Percentiles rank a stretch among this genome's conserved stretches.
Conservation (phyloP, 2,113 vertebrate species). For the Phocoena sinus region DNA sequence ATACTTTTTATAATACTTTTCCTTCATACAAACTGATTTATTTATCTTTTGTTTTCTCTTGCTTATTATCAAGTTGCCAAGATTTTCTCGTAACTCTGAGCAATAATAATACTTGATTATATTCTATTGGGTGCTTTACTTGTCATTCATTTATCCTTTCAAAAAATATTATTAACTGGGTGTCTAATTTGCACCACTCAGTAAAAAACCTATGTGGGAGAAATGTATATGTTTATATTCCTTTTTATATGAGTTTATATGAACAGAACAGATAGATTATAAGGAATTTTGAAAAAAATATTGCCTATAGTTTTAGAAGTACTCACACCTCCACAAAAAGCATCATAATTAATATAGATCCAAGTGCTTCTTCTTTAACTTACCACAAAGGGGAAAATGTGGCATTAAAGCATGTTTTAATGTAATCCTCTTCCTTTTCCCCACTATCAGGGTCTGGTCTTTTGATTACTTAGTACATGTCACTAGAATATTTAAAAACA, state of each 20-base stretch:
- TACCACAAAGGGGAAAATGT: not conserved
- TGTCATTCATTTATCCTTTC: not conserved
- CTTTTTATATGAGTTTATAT: not conserved
- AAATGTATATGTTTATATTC: not conserved
- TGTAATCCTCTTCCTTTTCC: not conserved
- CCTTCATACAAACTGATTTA: not conserved
- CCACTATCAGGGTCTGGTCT: not conserved
- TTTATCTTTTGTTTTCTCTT: not conserved
- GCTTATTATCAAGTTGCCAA: not conserved
- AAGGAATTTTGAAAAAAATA: not conserved
- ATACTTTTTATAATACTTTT: not conserved
- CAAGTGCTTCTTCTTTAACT: not conserved
- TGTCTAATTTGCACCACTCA: not conserved
- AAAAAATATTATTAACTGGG: not conserved
- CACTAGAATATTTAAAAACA: not conserved
- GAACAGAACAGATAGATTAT: not conserved
- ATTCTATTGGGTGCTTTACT: not conserved
- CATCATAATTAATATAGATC: not conserved
- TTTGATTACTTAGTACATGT: not conserved
- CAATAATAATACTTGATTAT: not conserved
- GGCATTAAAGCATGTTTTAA: not conserved
- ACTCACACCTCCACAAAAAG: accelerated
- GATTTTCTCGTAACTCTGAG: not conserved
- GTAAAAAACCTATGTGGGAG: not conserved
- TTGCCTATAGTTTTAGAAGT: not conserved